Evolutionary conservation across 2,888 invertebrate genomes (phyloP), one percentile per base, ranked within the genome.

Genomic region (Tridacna crocea): DNA sequence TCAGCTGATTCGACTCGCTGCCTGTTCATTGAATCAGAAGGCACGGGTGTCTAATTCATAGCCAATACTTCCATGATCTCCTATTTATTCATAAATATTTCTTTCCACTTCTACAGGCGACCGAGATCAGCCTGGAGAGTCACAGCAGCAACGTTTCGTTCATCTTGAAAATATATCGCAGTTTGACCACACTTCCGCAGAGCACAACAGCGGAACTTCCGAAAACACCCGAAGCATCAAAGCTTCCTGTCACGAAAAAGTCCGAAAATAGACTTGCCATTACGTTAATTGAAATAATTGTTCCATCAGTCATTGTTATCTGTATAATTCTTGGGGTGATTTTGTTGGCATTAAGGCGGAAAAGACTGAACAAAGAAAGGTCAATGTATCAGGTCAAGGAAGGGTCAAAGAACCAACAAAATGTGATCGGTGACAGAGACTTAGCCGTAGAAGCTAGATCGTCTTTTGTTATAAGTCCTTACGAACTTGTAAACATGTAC

Each of bases 381-480:
- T 68, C 76, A 36, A 77, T 22, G 8, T 80, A 80, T 36, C 48
- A 58, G 24, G 63, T 80, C 68, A 68, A 68, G 48, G 68, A 36
- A 12, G 73, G 46, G 46, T 19, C 36, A 66, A 58, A 36, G 36
- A 61, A n/a, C 26, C 8, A 73, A 17, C n/a, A 60, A 22, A 60
- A 27, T 22, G 60, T 60, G n/a, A 26, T 46, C 13, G 73, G 73
- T 27, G 73, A 46, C 24, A 55, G 60, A 6, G 73, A 73, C 73
- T 11, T 36, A 22, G 73, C 60, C 6, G 73, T 80, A 17, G 68
- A 80, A 27, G 26, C 73, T 10, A 66, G 73, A 36, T 77, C 80
- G 10, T 77, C 80, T n/a, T 60, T 77, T 19, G 72, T 73, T 17
- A 80, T 80, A 22, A 80, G 77, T 61, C 77, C 80, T 10, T 80